Percentiles rank a stretch among this genome's conserved stretches.
phyloP scores from a whole-genome alignment of 2,888 invertebrate genomes.

The Tanytarsus gracilentus region DNA sequence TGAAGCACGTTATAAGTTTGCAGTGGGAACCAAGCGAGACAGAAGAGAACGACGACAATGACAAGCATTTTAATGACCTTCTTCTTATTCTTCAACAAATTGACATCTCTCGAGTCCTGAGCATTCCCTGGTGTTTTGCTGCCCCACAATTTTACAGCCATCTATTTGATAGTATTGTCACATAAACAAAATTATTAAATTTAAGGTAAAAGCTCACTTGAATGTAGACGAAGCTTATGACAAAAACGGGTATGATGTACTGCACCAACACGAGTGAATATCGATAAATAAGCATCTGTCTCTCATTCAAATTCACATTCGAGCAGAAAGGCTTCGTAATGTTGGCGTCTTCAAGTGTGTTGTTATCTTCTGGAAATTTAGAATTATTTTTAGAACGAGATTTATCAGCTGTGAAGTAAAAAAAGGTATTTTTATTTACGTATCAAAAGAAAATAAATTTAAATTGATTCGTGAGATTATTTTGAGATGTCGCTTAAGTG shows the following conservation, averaged over 20 bases:
- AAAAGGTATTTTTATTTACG: background rate
- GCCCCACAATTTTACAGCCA: conserved; percentile 73
- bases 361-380: conserved; percentile 6
- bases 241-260: conserved; percentile 70
- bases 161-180: conserved; percentile 41
- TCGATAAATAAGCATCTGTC: conserved; percentile 46
- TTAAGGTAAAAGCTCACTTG: conserved; percentile 30
- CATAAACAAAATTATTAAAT: background rate
- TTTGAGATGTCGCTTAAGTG: too few species aligned
- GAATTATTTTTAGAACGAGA: background rate
- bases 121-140: conserved; percentile 70
- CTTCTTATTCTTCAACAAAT: conserved; percentile 70
- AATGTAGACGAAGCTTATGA: conserved; percentile 73
- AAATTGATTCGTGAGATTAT: too few species aligned
- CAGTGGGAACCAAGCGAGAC: conserved; percentile 74
- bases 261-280: conserved; percentile 48
- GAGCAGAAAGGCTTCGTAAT: conserved; percentile 46
- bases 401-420: background rate
- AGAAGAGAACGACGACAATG: conserved; percentile 71
- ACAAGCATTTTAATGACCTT: conserved; percentile 89
- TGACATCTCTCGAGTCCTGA: conserved; percentile 67
- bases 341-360: background rate
- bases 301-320: conserved; percentile 45
- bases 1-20: conserved; percentile 65
- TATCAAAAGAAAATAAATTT: background rate